Base-by-base conservation (phyloP, 2,113 vertebrate species). In the Nipponia nippon region DNA sequence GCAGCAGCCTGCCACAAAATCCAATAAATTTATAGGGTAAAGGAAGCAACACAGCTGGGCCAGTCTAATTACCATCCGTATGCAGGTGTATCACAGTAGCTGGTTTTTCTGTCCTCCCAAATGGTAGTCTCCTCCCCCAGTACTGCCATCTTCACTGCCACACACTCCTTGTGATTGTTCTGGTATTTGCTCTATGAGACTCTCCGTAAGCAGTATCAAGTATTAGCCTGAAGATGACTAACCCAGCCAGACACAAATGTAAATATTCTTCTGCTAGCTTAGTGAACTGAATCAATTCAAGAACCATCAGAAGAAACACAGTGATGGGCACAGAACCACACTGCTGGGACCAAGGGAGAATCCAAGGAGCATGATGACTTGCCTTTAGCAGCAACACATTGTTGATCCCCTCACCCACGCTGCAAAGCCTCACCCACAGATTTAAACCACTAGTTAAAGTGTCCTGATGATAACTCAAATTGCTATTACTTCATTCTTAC, bases 351-450 rank as follows among this genome's bases (percentile, higher is more conserved):
- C 29, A 56, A 77, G 29, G 25, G 6, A 36, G 44, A 59, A 63
- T 30, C 62, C 38, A 69, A 66, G 52, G 10, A 50, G 16, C 0
- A 0, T 2, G 9, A 40, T 73, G 12, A 47, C 15, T 42, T 82
- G 16, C 46, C 56, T 66, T 61, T 20, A 79, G 32, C 11, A 65
- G 19, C 29, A 78, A 32, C 10, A 19, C 1, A 2, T 2, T 7
- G 10, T 26, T 3, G 1, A 38, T 29, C 5, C 0, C 0, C 18
- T 75, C 50, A 61, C 11, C 29, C 30, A 11, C 1, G 0, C 23
- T 9, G 27, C 30, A n/a, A 8, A 56, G 52, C 9, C 88, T 70
- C 55, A 55, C 10, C 11, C 47, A 47, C 7, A 62, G 49, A 59
- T 32, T 65, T n/a, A 85, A 61, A 52, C 7, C 34, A n/a, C 17